phyloP scores from a whole-genome alignment of 1,140 invertebrate species.

The Caenorhabditis inopinata region DNA sequence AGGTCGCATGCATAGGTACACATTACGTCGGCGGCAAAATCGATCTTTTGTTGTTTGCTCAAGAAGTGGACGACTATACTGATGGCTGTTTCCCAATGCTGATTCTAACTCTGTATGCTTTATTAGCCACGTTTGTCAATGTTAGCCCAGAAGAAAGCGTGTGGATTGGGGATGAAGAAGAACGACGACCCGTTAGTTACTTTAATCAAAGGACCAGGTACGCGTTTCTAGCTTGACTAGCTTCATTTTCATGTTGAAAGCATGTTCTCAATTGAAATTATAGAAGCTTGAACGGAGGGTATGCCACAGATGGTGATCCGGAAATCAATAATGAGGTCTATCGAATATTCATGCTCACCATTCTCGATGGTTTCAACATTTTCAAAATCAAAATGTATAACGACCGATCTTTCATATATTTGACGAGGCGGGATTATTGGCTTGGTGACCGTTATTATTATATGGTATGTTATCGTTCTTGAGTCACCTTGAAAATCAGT shows the following conservation, averaged over 20 bases:
- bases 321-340: slow-evolving; percentile 55
- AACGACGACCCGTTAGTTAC: not conserved
- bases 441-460: slow-evolving; percentile 62
- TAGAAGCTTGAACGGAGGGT: slow-evolving; percentile 55
- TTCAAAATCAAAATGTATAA: slow-evolving; percentile 64
- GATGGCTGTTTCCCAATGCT: not conserved
- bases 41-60: slow-evolving; percentile 22
- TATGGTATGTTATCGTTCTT: slow-evolving; percentile 46
- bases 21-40: not conserved
- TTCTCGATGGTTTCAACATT: slow-evolving; percentile 62
- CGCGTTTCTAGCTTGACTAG: too few species aligned
- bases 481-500: not conserved
- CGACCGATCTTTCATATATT: slow-evolving; percentile 61
- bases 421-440: slow-evolving; percentile 62
- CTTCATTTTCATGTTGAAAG: too few species aligned
- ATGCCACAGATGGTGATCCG: slow-evolving; percentile 57
- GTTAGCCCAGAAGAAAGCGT: not conserved
- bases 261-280: not conserved
- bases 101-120: not conserved
- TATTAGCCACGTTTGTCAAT: not conserved
- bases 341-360: slow-evolving; percentile 55
- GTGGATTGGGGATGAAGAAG: not conserved
- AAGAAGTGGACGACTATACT: not conserved
- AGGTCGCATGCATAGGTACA: slow-evolving; percentile 7
- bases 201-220: not conserved